phyloP scores from a whole-genome alignment of 2,113 vertebrate species.

The Balaenoptera acutorostrata region DNA sequence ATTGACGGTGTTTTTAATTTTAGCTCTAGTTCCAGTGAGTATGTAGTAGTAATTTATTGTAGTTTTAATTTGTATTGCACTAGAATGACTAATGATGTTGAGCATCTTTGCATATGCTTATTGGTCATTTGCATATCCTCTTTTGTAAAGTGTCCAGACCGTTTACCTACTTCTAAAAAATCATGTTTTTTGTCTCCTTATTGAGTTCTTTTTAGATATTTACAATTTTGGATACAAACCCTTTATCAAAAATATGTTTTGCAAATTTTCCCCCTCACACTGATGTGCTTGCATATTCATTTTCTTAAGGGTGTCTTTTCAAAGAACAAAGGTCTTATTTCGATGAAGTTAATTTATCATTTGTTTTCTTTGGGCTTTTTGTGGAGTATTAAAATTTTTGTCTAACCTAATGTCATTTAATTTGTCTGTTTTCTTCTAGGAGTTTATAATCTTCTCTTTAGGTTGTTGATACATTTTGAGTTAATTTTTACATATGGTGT shows the following conservation, averaged over 20 bases:
- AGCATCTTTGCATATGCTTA: not conserved
- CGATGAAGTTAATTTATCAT: not conserved
- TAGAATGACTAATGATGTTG: not conserved
- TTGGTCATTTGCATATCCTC: not conserved
- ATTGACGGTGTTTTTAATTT: not conserved
- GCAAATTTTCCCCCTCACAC: not conserved
- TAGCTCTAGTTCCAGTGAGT: not conserved
- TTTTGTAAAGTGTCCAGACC: not conserved
- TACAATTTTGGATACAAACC: not conserved
- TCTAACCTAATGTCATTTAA: not conserved
- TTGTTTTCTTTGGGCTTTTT: not conserved
- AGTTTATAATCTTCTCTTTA: not conserved
- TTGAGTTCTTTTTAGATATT: not conserved
- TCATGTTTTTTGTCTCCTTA: not conserved
- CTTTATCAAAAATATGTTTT: not conserved
- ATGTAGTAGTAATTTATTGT: not conserved
- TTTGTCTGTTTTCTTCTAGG: not conserved
- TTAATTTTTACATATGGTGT: not conserved
- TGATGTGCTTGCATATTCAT: not conserved
- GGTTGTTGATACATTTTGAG: not conserved
- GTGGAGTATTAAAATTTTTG: not conserved
- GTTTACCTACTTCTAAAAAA: not conserved
- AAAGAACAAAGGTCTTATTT: not conserved
- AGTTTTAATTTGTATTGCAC: slow-evolving; percentile 14
- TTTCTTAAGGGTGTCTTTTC: slow-evolving; percentile 5